phyloP scores from a whole-genome alignment of 2,113 vertebrate species.

The Butorides virescens region DNA sequence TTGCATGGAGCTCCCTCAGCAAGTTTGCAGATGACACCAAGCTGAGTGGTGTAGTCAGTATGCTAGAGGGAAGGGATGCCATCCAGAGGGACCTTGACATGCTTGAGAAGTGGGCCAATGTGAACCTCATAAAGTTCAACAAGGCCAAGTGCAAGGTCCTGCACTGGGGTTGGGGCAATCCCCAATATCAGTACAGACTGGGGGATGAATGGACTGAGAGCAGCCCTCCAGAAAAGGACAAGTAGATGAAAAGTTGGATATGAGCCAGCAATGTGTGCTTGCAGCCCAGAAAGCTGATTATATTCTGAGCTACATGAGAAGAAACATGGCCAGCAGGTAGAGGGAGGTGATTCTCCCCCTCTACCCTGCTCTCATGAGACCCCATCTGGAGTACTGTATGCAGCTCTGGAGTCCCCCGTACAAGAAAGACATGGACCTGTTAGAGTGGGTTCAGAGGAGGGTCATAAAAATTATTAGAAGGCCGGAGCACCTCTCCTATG shows the following conservation, averaged over 20 bases:
- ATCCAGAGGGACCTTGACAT: not conserved
- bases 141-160: not conserved
- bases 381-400: not conserved
- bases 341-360: not conserved
- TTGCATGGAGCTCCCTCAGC: not conserved
- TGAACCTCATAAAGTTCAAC: not conserved
- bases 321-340: accelerated
- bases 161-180: not conserved
- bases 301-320: not conserved
- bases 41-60: not conserved
- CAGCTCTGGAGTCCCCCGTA: not conserved
- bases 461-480: not conserved
- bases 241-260: not conserved
- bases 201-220: not conserved
- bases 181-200: not conserved
- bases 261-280: accelerated
- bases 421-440: not conserved
- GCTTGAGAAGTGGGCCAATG: not conserved
- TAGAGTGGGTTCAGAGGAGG: not conserved
- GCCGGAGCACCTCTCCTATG: not conserved
- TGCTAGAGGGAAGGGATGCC: not conserved
- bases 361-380: not conserved
- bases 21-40: not conserved
- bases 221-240: not conserved
- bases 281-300: accelerated